Evolutionary conservation across 1,140 invertebrate genomes (phyloP), one percentile per base, ranked within the genome.

Genomic region (Polypedilum vanderplanki): DNA sequence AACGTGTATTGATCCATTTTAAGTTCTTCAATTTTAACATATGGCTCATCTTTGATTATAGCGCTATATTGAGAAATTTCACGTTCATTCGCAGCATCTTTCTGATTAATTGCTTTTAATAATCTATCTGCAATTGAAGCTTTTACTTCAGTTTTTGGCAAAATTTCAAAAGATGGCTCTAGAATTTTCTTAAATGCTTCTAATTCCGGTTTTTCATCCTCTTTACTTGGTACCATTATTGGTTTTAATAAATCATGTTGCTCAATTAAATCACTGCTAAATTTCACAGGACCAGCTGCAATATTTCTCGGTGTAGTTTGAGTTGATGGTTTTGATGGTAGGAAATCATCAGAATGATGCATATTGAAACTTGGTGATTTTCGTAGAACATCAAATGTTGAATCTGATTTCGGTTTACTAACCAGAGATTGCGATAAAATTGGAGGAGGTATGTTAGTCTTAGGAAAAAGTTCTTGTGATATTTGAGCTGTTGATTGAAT

Each of bases 101-200:
- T 79, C 82, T 87, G 78, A 83, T 85, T 78, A 1, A 83, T 80
- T 3, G 86, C 86, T 79, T 86, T 86, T 4, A 88, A 80, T 4
- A 88, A 81, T 79, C 87, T 88, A 76, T 88, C 87, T 3, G 87
- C 86, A 77, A 88, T 88, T 76, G 87, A 87, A 12, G 85, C 85
- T 20, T 80, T 78, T 24, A 80, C 81, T 65, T 83, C 81, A 57
- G 79, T 79, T 74, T 80, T 82, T 4, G 79, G 77, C 33, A 80
- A 80, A 10, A 82, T 75, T 74, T 82, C 80, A 12, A 82, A 81
- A 0, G 77, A 77, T 0, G 78, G 74, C 10, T 81, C 81, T 20
- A 83, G 64, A 3, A 81, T 82, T 73, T 82, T 81, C 65, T 75
- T 76, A 0, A 80, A 81, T 67, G 81, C 86, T 77, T 87, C 86